Evolutionary conservation across 2,113 vertebrate genomes (phyloP), one percentile per base, ranked within the genome.

Genomic region (Beaufortia kweichowensis): DNA sequence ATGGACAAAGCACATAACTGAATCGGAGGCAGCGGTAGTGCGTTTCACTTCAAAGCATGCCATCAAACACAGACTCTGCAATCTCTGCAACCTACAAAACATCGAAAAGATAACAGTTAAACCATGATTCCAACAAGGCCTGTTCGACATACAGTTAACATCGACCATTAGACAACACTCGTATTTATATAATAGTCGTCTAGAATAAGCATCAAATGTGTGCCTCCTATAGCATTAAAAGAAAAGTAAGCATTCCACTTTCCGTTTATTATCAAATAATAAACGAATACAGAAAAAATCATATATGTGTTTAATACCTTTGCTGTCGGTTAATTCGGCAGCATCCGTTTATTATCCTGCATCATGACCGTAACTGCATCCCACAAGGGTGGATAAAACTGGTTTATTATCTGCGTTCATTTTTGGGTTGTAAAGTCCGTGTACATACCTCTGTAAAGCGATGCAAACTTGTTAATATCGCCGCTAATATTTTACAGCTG

Each of bases 361-460:
- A 66, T 29, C 57, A 74, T 35, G 53, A 23, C 75, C 48, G 75
- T 63, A 59, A 21, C 62, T 31, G 31, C 64, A 66, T 67, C 48
- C 63, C 19, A 56, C 39, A 56, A 66, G 23, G 31, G 24, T 66
- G 64, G 53, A 57, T 29, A 33, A 56, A 10, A 41, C 17, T 5
- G 11, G 31, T 67, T 17, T 46, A 15, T 17, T 29, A 53, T 57
- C 23, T 23, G 57, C 31, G 50, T 28, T 67, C 11, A 39, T 57
- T 29, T 67, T 28, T 29, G 19, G 39, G 67, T 39, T 26, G 4
- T 17, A 2, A 15, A 26, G 9, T 56, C 6, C 12, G 15, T 56
- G 21, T 67, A 67, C 75, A 43, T 66, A 76, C 75, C 75, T 56
- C 29, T 17, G 26, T 17, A 53, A 57, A 76, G 39, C 53, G 23